Evolutionary conservation across 1,140 invertebrate species (phyloP).

Genomic region (Drosophila takahashii): DNA sequence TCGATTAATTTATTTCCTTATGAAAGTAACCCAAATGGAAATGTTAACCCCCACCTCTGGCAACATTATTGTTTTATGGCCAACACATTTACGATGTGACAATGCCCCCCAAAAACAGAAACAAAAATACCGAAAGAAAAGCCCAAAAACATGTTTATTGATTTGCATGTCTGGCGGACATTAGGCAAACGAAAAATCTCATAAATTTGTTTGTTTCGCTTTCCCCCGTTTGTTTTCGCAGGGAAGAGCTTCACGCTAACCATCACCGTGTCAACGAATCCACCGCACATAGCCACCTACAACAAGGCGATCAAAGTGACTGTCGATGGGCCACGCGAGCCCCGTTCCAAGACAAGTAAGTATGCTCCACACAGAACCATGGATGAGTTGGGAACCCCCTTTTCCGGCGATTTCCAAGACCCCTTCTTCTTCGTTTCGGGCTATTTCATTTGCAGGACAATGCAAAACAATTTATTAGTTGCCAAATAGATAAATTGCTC

Average conservation of each 20-base stretch:
- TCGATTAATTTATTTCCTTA: not conserved
- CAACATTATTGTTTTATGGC: conserved; percentile 26
- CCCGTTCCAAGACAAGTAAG: conserved; percentile 98
- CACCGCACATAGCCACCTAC: conserved; percentile 98
- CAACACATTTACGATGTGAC: conserved; percentile 70
- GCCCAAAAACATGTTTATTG: conserved; percentile 34
- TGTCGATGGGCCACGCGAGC: conserved; percentile 98
- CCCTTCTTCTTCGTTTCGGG: not conserved
- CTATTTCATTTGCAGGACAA: conserved; percentile 55
- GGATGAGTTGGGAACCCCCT: not conserved
- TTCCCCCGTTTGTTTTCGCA: conserved; percentile 85
- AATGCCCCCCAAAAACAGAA: conserved; percentile 42
- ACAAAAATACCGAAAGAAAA: conserved; percentile 11
- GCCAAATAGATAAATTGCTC: conserved; percentile 66
- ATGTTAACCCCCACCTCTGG: not conserved
- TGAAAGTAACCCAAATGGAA: not conserved
- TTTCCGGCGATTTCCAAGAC: not conserved
- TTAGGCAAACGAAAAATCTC: conserved; percentile 23
- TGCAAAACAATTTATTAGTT: conserved; percentile 70
- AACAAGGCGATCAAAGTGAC: conserved; percentile 99
- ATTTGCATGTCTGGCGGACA: conserved; percentile 31
- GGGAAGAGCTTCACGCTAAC: conserved; percentile 99
- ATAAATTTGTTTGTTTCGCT: conserved; percentile 59
- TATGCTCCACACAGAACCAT: conserved; percentile 84
- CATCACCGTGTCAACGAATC: conserved; percentile 96